phyloP scores from a whole-genome alignment of 2,888 invertebrate species.

The Adelognathus sp. region DNA sequence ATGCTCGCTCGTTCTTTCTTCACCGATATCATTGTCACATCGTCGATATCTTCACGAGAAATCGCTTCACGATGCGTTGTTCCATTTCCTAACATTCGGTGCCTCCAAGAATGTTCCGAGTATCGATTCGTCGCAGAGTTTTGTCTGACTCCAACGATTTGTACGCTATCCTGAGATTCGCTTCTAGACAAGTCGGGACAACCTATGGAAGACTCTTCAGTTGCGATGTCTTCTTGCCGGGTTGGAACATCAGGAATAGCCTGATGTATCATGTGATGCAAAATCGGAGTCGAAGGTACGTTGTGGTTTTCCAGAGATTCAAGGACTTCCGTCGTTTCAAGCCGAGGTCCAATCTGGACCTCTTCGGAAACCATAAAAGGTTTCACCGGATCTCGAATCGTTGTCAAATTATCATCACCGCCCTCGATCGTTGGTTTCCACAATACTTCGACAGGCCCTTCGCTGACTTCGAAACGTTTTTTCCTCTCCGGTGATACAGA shows the following conservation, averaged over 20 bases:
- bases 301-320: background rate
- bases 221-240: background rate
- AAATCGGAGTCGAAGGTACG: background rate
- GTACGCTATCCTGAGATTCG: conserved; percentile 21
- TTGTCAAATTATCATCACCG: background rate
- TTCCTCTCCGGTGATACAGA: conserved; percentile 15
- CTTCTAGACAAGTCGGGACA: background rate
- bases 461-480: background rate
- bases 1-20: conserved; percentile 23
- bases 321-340: background rate
- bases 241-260: background rate
- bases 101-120: background rate
- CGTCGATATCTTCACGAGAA: background rate
- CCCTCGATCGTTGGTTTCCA: background rate
- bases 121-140: background rate
- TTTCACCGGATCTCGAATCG: background rate
- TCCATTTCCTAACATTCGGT: background rate
- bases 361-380: background rate
- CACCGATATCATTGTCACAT: background rate
- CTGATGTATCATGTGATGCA: background rate
- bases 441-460: background rate
- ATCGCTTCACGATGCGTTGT: background rate
- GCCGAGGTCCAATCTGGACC: background rate
- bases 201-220: background rate
- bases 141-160: conserved; percentile 6